Percentiles rank a stretch among this genome's conserved stretches.
phyloP scores from a whole-genome alignment of 2,888 invertebrate species.

The Calameuta filiformis region DNA sequence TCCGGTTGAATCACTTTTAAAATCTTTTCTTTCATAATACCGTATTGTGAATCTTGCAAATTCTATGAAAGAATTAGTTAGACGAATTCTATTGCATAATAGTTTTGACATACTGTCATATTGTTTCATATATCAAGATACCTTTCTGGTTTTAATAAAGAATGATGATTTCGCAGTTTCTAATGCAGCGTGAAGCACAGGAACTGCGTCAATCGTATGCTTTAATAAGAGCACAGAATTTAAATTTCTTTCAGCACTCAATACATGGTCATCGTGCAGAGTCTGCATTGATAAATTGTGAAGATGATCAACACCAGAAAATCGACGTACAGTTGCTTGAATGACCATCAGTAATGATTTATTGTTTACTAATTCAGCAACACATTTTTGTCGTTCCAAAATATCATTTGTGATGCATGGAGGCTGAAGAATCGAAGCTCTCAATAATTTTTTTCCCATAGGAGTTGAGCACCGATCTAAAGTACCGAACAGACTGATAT shows the following conservation, averaged over 20 bases:
- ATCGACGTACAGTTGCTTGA: conserved; percentile 75
- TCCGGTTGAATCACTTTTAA: conserved; percentile 70
- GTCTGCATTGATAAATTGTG: conserved; percentile 72
- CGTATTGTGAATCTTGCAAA: conserved; percentile 62
- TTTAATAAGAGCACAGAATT: conserved; percentile 83
- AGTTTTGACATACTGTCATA: background rate
- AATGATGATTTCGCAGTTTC: conserved; percentile 68
- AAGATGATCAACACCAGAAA: conserved; percentile 84
- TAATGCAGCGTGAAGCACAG: conserved; percentile 73
- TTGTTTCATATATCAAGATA: conserved; percentile 50
- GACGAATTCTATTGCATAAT: conserved; percentile 12
- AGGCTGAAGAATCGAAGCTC: conserved; percentile 86
- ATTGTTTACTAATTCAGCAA: conserved; percentile 80
- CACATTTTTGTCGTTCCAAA: conserved; percentile 76
- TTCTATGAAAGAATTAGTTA: conserved; percentile 44
- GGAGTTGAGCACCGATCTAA: conserved; percentile 77
- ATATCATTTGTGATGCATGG: conserved; percentile 76
- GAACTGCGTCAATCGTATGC: conserved; percentile 78
- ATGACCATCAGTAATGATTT: conserved; percentile 74
- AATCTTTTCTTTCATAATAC: conserved; percentile 68
- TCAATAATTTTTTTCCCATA: conserved; percentile 81
- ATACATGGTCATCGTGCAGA: conserved; percentile 43
- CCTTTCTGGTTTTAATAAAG: conserved; percentile 71
- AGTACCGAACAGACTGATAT: conserved; percentile 73
- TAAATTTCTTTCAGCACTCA: conserved; percentile 78